Evolutionary conservation across 2,888 invertebrate species (phyloP).

Genomic region (Conchocele bisecta): DNA sequence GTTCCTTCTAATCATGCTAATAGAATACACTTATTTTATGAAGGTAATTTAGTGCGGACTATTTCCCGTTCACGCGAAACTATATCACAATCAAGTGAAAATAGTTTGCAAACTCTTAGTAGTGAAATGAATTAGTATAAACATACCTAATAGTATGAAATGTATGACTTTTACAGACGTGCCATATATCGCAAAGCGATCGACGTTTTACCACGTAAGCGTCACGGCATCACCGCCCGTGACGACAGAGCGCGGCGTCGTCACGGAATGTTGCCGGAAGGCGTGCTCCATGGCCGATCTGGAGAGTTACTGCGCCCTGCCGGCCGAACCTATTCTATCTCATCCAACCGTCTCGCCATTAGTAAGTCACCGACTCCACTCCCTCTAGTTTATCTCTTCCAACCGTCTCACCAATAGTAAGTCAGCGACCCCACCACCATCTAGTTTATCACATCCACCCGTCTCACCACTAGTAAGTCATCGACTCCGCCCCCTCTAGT

Average conservation of each 20-base stretch:
- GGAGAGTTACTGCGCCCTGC: conserved; percentile 54
- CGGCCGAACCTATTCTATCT: conserved; percentile 13
- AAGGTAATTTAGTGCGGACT: no score
- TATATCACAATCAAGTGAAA: no score
- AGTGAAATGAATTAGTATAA: no score
- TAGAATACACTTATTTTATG: no score
- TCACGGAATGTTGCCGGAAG: conserved; percentile 58
- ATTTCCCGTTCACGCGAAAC: no score
- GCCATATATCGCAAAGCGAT: no score
- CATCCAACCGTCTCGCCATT: conserved; percentile 31
- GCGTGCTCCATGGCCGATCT: conserved; percentile 47
- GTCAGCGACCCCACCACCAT: background rate
- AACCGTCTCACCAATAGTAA: no score
- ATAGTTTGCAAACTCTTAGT: no score
- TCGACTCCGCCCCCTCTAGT: background rate
- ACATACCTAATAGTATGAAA: no score
- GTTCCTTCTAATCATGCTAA: no score
- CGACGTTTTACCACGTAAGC: no score
- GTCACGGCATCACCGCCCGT: background rate
- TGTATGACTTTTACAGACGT: no score
- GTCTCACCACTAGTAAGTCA: conserved; percentile 30
- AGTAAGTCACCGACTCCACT: conserved; percentile 11
- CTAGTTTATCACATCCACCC: conserved; percentile 22
- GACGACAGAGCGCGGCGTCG: conserved; percentile 29
- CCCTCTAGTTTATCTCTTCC: background rate